These are phyloP conservation scores for Mellilla xanthometata DNA, from an alignment of 2,888 invertebrate genomes.

Conservation along the genomic window DNA sequence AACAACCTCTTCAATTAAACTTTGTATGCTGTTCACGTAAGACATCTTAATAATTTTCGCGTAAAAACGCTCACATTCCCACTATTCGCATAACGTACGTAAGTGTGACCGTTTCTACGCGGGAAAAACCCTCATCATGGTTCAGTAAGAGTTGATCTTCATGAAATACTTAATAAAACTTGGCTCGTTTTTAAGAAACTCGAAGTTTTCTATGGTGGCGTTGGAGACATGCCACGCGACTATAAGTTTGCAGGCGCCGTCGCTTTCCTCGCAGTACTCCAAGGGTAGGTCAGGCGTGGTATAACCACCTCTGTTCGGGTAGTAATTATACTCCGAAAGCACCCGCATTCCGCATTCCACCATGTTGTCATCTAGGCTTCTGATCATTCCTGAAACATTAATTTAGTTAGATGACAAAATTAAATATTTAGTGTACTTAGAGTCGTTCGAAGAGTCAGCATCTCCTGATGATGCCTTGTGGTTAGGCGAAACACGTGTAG, in stretches of 20 bases:
- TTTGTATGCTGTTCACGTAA: too few relatives aligned
- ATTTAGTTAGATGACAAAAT: too few relatives aligned
- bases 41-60: too few relatives aligned
- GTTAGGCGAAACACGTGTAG: too few relatives aligned
- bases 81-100: too few relatives aligned
- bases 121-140: too few relatives aligned
- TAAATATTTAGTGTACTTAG: too few relatives aligned
- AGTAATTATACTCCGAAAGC: slow-evolving; percentile 64
- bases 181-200: slow-evolving; percentile 60
- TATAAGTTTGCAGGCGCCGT: slow-evolving; percentile 61
- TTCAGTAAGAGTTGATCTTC: slow-evolving; percentile 24
- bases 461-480: too few relatives aligned
- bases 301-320: slow-evolving; percentile 51
- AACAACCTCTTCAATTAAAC: too few relatives aligned
- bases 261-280: slow-evolving; percentile 63
- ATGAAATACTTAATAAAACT: slow-evolving; percentile 63
- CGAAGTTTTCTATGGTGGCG: slow-evolving; percentile 63
- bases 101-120: too few relatives aligned
- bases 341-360: slow-evolving; percentile 59
- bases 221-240: slow-evolving; percentile 72
- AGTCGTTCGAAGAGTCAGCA: too few relatives aligned
- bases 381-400: slow-evolving; percentile 50
- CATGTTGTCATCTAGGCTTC: slow-evolving; percentile 53
- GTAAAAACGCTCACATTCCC: too few relatives aligned
- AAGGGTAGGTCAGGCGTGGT: slow-evolving; percentile 43